These are phyloP conservation scores for Rhynchomys soricoides DNA, from an alignment of 2,113 vertebrate genomes.

Conservation along the genomic window DNA sequence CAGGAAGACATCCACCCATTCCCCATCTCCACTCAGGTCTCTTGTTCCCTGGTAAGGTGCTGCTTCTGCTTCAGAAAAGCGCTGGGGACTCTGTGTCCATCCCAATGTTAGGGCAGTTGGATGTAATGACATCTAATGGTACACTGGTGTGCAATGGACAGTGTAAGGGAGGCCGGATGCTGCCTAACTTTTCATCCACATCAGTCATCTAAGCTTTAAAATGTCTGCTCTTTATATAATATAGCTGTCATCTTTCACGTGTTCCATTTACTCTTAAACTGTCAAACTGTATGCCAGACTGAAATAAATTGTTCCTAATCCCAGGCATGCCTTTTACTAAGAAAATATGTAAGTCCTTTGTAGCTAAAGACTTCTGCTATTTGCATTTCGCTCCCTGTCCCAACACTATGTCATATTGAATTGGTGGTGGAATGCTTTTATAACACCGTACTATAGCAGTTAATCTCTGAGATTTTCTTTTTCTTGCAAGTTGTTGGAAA, in stretches of 20 bases:
- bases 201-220: neutral
- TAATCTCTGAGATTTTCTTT: conserved; percentile 17
- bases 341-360: conserved; percentile 11
- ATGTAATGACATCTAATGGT: neutral
- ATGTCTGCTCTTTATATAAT: neutral
- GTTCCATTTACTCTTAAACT: conserved; percentile 29
- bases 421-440: conserved; percentile 35
- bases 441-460: neutral
- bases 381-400: conserved; percentile 14
- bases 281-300: neutral
- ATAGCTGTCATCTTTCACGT: neutral
- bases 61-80: conserved; percentile 46
- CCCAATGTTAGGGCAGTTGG: neutral
- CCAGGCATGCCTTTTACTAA: conserved; percentile 8
- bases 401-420: neutral
- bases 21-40: conserved; percentile 20
- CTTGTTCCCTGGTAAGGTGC: conserved; percentile 45
- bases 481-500: conserved; percentile 38
- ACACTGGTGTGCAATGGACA: neutral
- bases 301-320: conserved; percentile 31
- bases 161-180: neutral
- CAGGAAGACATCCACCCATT: neutral
- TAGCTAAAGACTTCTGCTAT: conserved; percentile 42
- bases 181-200: neutral
- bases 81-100: neutral